Evolutionary conservation across 2,888 invertebrate genomes (phyloP).

Genomic region (Tachystola acroxantha): DNA sequence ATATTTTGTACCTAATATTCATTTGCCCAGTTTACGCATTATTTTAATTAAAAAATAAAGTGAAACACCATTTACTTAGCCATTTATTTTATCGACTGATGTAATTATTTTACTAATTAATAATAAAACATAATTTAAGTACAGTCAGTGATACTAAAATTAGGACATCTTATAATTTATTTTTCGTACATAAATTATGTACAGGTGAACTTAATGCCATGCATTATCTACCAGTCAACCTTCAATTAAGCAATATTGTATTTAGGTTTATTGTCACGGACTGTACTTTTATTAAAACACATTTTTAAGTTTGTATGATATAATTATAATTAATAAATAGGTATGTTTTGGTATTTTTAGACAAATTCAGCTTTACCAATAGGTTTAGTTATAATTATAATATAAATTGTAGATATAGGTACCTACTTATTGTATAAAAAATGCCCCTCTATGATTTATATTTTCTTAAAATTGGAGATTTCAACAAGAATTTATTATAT

Average conservation of each 20-base stretch:
- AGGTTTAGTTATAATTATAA: conserved; percentile 3
- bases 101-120: not conserved
- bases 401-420: no score
- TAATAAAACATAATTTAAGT: not conserved
- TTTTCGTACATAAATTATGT: no score
- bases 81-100: conserved; percentile 12
- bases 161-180: no score
- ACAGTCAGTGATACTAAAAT: no score
- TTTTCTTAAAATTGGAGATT: conserved; percentile 10
- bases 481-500: not conserved
- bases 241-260: no score
- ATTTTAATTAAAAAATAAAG: not conserved
- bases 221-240: no score
- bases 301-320: not conserved
- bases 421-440: no score
- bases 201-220: no score
- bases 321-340: no score
- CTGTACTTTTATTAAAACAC: not conserved
- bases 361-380: conserved; percentile 12
- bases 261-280: no score
- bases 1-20: no score
- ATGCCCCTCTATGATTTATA: conserved; percentile 1
- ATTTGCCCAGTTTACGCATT: no score
- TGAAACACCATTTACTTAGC: conserved; percentile 1
- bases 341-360: not conserved